A percentile compares a stretch with the other conserved stretches of the same genome.
phyloP scores from a whole-genome alignment of 2,888 invertebrate genomes.

The Pterobdella sp. region DNA sequence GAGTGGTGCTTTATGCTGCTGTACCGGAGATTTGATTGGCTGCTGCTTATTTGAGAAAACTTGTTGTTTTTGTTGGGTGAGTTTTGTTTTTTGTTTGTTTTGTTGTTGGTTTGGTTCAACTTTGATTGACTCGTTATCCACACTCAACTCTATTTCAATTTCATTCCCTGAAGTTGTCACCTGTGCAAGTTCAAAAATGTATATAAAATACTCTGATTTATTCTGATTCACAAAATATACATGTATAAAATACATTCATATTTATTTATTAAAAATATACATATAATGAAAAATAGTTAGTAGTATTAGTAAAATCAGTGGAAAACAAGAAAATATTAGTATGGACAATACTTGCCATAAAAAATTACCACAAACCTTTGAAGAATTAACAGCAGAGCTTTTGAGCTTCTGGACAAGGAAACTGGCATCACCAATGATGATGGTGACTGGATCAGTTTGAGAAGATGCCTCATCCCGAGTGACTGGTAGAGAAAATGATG shows the following conservation, averaged over 20 bases:
- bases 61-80: neutral
- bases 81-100: constrained; percentile 1
- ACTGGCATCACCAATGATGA: constrained; percentile 40
- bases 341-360: too few relatives aligned
- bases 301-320: too few relatives aligned
- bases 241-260: too few relatives aligned
- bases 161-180: constrained; percentile 35
- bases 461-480: constrained; percentile 18
- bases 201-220: neutral
- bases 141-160: constrained; percentile 36
- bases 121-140: constrained; percentile 23
- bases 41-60: constrained; percentile 9
- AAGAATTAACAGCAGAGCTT: constrained; percentile 33
- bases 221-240: neutral
- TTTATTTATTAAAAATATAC: too few relatives aligned
- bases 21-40: constrained; percentile 26
- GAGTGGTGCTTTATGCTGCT: neutral
- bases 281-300: too few relatives aligned
- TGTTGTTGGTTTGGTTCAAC: neutral
- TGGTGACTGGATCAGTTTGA: constrained; percentile 40
- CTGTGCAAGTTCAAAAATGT: neutral
- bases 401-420: constrained; percentile 38
- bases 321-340: too few relatives aligned
- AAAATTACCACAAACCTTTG: constrained; percentile 29
- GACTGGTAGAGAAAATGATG: neutral